Conservation (phyloP, 2,797 vertebrate genomes). For the Notamacropus eugenii region DNA sequence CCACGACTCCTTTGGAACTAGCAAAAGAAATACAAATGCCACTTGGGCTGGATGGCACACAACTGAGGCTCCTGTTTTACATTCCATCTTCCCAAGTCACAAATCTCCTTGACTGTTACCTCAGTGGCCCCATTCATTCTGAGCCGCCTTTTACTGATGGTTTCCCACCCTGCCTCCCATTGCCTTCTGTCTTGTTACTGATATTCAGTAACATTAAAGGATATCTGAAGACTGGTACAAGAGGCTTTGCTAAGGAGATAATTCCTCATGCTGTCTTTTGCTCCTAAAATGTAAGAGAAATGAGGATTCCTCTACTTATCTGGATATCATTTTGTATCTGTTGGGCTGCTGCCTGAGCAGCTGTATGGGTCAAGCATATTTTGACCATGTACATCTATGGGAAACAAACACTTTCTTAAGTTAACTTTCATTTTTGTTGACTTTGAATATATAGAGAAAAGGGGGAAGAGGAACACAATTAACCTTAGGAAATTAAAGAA, state of each 20-base stretch:
- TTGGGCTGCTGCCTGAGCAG: constrained; percentile 63
- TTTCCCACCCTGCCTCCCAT: constrained; percentile 63
- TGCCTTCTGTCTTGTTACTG: constrained; percentile 61
- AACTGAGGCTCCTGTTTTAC: fast-evolving
- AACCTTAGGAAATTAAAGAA: constrained; percentile 81
- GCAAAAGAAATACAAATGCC: fast-evolving
- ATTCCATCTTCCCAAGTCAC: neutral
- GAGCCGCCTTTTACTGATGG: constrained; percentile 55
- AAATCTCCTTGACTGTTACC: neutral
- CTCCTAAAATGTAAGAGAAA: constrained; percentile 62
- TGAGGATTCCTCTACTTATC: constrained; percentile 71
- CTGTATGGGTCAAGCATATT: constrained; percentile 76
- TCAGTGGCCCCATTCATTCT: constrained; percentile 11
- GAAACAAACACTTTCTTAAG: constrained; percentile 78
- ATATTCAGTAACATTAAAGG: constrained; percentile 63
- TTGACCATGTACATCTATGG: constrained; percentile 75
- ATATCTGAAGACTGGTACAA: constrained; percentile 52
- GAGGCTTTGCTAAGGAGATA: constrained; percentile 59
- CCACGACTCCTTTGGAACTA: neutral
- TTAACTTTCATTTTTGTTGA: constrained; percentile 80
- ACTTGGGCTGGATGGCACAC: neutral
- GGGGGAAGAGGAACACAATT: constrained; percentile 75
- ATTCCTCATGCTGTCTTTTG: constrained; percentile 54
- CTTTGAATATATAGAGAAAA: constrained; percentile 79
- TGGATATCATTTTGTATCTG: constrained; percentile 63